These are phyloP conservation scores for Pantherophis alleghaniensis DNA, from an alignment of 2,797 vertebrate genomes.

Conservation along the genomic window DNA sequence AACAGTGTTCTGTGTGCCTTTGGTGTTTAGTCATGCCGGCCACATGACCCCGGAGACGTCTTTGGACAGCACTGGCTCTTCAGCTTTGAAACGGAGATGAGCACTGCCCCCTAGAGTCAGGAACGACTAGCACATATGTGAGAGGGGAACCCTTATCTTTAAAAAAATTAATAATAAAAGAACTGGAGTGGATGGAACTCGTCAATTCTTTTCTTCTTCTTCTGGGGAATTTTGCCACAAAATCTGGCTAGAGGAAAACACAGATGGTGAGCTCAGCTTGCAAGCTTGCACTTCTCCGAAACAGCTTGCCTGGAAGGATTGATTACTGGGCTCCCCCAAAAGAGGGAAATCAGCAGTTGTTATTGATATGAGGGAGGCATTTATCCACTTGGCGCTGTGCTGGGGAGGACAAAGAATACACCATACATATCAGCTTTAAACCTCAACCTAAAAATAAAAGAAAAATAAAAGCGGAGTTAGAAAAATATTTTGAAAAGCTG, in stretches of 20 bases:
- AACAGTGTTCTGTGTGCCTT: too few relatives aligned
- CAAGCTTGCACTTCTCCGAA: conserved; percentile 33
- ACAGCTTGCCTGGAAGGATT: conserved; percentile 51
- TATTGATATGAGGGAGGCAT: conserved; percentile 50
- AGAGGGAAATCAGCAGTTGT: conserved; percentile 54
- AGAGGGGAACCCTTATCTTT: too few relatives aligned
- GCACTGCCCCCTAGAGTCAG: too few relatives aligned
- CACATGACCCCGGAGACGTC: too few relatives aligned
- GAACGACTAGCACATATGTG: too few relatives aligned
- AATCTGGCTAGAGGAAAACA: not conserved
- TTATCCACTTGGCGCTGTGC: conserved; percentile 27
- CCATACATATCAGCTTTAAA: conserved; percentile 20
- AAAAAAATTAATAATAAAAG: too few relatives aligned
- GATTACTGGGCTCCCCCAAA: conserved; percentile 36
- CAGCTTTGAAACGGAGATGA: too few relatives aligned
- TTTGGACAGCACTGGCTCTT: too few relatives aligned
- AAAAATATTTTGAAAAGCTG: not conserved
- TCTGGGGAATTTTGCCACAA: not conserved
- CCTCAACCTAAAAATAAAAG: not conserved
- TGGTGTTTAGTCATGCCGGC: too few relatives aligned
- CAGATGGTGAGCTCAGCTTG: conserved; percentile 45
- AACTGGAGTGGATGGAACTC: not conserved
- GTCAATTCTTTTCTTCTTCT: rapidly evolving
- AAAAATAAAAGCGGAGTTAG: not conserved
- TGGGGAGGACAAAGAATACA: not conserved